Conservation (phyloP, 1,140 invertebrate genomes). For the Trachymyrmex cornetzi region DNA sequence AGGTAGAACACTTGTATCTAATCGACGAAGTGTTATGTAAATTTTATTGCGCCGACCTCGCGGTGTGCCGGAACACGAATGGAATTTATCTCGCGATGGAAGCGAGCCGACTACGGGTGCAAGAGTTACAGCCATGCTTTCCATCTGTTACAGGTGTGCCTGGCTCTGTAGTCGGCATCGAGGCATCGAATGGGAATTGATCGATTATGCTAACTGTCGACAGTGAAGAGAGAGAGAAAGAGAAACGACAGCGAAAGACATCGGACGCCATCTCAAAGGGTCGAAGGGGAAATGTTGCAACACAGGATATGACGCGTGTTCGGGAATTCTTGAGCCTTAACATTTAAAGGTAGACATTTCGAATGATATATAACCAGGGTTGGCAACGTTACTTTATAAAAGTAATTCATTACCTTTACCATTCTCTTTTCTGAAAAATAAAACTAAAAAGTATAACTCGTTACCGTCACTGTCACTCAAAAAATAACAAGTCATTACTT, state of each 20-base stretch:
- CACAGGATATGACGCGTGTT: not conserved
- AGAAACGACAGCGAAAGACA: slow-evolving; percentile 17
- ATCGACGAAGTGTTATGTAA: slow-evolving; percentile 71
- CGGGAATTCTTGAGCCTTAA: not conserved
- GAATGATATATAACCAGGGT: not conserved
- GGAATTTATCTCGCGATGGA: slow-evolving; percentile 71
- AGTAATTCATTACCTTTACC: too few species aligned
- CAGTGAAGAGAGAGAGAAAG: not conserved
- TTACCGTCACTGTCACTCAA: too few species aligned
- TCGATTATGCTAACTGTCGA: slow-evolving; percentile 76
- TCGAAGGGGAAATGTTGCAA: slow-evolving; percentile 2
- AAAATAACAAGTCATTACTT: too few species aligned
- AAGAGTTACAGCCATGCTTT: slow-evolving; percentile 67
- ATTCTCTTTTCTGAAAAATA: too few species aligned
- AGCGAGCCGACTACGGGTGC: slow-evolving; percentile 27
- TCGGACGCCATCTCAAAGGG: not conserved
- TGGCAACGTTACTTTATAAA: too few species aligned
- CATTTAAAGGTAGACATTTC: not conserved
- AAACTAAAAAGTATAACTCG: too few species aligned
- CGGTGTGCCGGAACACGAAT: slow-evolving; percentile 67
- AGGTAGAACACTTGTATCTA: slow-evolving; percentile 47
- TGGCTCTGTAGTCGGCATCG: slow-evolving; percentile 22
- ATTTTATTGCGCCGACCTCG: slow-evolving; percentile 67
- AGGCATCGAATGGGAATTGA: slow-evolving; percentile 73
- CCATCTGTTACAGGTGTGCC: slow-evolving; percentile 71